Conservation (phyloP, 30 jellyfish, hydroid and myxozoan genomes). For the Catostylus mosaicus region DNA sequence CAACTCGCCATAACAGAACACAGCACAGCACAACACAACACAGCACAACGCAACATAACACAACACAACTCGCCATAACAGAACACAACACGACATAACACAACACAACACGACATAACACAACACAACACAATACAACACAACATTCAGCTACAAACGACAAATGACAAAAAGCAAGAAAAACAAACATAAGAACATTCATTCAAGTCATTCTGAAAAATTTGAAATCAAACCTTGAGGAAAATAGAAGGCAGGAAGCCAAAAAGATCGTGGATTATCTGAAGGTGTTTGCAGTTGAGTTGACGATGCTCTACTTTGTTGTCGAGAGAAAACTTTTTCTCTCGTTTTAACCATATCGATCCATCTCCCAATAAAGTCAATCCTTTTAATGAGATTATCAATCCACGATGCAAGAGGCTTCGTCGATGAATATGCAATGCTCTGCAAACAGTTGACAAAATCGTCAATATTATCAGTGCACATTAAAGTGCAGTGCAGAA, state of each 20-base stretch:
- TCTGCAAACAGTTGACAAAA: constrained; percentile 46
- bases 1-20: no score
- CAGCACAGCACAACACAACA: not conserved
- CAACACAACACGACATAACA: no score
- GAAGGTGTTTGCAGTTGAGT: constrained; percentile 6
- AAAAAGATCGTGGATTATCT: constrained; percentile 49
- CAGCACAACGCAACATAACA: not conserved
- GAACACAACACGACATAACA: no score
- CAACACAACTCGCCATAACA: no score
- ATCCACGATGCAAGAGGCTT: constrained; percentile 82
- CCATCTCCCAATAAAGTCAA: constrained; percentile 65
- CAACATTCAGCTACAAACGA: no score
- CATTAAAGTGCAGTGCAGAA: no score
- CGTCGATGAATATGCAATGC: constrained; percentile 47
- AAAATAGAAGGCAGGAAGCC: constrained; percentile 81
- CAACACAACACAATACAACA: no score
- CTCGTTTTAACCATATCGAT: constrained; percentile 46
- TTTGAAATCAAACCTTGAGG: constrained; percentile 83
- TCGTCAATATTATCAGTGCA: no score
- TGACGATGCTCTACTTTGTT: constrained; percentile 44
- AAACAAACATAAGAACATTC: no score
- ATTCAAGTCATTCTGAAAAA: no score
- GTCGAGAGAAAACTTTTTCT: constrained; percentile 39
- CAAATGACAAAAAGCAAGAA: no score
- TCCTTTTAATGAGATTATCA: constrained; percentile 50